Evolutionary conservation across 2,797 vertebrate genomes (phyloP), one percentile per base, ranked within the genome.

Genomic region (Tachyglossus aculeatus): DNA sequence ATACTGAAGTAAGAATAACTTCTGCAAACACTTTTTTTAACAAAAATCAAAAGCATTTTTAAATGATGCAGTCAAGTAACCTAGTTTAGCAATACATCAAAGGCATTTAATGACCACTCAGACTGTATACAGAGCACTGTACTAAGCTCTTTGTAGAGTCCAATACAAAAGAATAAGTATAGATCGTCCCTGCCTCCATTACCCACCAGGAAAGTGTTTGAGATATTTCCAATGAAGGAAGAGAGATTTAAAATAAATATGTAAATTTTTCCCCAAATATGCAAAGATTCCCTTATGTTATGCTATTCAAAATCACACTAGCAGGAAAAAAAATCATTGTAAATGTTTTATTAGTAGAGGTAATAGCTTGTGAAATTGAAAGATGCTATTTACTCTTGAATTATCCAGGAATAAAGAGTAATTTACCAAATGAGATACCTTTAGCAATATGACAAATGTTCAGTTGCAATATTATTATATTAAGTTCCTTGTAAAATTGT

Each of bases 31-130:
- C 9, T 55, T 2, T 32, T 67, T 32, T 56, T 44, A 38, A 32
- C 29, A 70, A 56, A 51, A 51, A 59, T 51, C 74, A 43, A 25
- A 41, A 58, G 7, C 12, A 4, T 69, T 77, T 70, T 69, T 64
- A 74, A 50, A 51, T 75, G 47, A 55, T 83, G 74, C 60, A 74
- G 33, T 74, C 63, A 27, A 41, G 78, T 85, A 77, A 45, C 32
- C 52, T 54, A 5, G 22, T 27, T 72, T 55, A 88, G 51, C 36
- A 65, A 64, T 51, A 53, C 56, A 72, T 82, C 58, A n/a, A n/a
- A n/a, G n/a, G n/a, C n/a, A n/a, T n/a, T n/a, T n/a, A n/a, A n/a
- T n/a, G n/a, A 80, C 77, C 85, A 84, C 84, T 80, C 67, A 77
- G 65, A n/a, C n/a, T n/a, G n/a, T n/a, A 4, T 9, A 48, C 24